A percentile compares a stretch with the other conserved stretches of the same genome.
These are phyloP conservation scores for Electrophaes corylata DNA, from an alignment of 2,888 invertebrate species.

Conservation along the genomic window DNA sequence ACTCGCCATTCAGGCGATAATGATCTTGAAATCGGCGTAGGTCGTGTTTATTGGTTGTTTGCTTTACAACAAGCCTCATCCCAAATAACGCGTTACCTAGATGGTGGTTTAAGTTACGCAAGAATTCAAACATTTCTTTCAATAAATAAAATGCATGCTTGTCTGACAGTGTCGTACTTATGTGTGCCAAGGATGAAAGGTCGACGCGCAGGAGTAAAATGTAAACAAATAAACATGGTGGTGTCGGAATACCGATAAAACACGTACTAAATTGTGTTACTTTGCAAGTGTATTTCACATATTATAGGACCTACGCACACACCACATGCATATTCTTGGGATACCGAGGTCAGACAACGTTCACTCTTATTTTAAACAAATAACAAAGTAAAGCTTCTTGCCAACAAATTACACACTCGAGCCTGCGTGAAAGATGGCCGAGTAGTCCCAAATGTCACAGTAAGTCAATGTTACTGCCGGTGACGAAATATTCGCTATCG, in stretches of 20 bases:
- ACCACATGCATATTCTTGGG: constrained; percentile 6
- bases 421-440: constrained; percentile 29
- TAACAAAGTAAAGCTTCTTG: constrained; percentile 34
- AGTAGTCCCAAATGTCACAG: constrained; percentile 35
- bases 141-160: constrained; percentile 36
- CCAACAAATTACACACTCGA: constrained; percentile 39
- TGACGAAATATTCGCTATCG: constrained; percentile 27
- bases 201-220: constrained; percentile 36
- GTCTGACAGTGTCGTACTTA: constrained; percentile 33
- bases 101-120: constrained; percentile 36
- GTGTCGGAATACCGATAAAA: constrained; percentile 38
- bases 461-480: constrained; percentile 20
- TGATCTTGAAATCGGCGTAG: constrained; percentile 78
- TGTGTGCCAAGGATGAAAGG: constrained; percentile 44
- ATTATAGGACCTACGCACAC: background rate
- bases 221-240: constrained; percentile 38
- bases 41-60: constrained; percentile 71
- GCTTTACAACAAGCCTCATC: constrained; percentile 48
- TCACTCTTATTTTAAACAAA: constrained; percentile 32
- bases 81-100: constrained; percentile 42
- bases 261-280: constrained; percentile 37
- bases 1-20: constrained; percentile 67
- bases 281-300: constrained; percentile 21
- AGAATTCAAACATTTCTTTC: constrained; percentile 31
- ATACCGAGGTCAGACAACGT: constrained; percentile 26